A percentile compares a stretch with the other conserved stretches of the same genome.
Conservation (phyloP, 2,888 invertebrate species). For the Nineta flava region DNA sequence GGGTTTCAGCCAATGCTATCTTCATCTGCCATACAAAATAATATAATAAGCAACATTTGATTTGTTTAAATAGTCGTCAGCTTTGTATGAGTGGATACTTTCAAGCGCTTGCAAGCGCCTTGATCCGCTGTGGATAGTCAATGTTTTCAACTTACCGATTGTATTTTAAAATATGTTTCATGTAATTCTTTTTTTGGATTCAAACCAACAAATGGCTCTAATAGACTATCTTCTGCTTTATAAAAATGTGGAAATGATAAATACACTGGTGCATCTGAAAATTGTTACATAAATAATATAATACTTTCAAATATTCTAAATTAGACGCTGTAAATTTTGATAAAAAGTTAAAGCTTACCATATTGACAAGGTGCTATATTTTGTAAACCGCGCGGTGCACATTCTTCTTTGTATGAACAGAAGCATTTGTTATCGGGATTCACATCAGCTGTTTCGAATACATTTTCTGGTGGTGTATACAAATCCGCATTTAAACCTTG, state of each 20-base stretch:
- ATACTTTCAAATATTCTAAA: conserved; percentile 3
- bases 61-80: too few species aligned
- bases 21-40: too few species aligned
- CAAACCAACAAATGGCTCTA: conserved; percentile 54
- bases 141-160: conserved; percentile 50
- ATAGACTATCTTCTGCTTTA: conserved; percentile 53
- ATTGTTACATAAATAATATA: conserved; percentile 8
- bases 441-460: conserved; percentile 49
- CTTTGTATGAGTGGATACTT: too few species aligned
- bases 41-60: too few species aligned
- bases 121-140: too few species aligned
- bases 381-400: conserved; percentile 61
- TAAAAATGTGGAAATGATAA: conserved; percentile 83
- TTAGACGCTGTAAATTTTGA: not conserved
- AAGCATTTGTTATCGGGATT: conserved; percentile 60
- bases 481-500: conserved; percentile 44
- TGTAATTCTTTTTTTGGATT: conserved; percentile 51
- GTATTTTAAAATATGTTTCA: conserved; percentile 67
- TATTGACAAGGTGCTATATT: conserved; percentile 79
- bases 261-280: conserved; percentile 69
- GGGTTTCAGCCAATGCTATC: too few species aligned
- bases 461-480: conserved; percentile 52
- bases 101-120: too few species aligned
- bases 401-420: conserved; percentile 49
- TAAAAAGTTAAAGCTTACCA: conserved; percentile 34